Conservation (phyloP, 2,797 vertebrate genomes). For the Diceros bicornis region DNA sequence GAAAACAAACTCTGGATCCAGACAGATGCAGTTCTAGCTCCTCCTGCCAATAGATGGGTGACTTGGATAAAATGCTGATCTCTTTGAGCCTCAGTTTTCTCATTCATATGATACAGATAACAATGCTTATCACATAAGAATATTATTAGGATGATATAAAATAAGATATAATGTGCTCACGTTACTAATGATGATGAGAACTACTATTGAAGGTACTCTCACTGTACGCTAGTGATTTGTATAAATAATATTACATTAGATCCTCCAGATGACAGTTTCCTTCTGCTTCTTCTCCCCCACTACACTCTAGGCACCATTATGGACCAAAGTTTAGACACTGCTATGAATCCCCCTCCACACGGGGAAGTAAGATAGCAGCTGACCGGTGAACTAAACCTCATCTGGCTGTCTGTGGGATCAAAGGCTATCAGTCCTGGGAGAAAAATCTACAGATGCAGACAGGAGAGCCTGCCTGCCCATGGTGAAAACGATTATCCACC, state of each 20-base stretch:
- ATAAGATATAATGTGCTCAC: neutral
- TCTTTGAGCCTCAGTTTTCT: neutral
- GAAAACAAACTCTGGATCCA: neutral
- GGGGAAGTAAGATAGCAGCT: too few species aligned
- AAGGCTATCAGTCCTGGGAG: neutral
- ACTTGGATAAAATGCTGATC: neutral
- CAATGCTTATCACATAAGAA: neutral
- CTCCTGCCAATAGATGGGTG: neutral
- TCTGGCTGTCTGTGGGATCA: neutral
- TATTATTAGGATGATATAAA: neutral
- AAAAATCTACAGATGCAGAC: neutral
- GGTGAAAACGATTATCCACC: neutral
- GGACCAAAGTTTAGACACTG: neutral
- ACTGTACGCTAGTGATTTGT: fast-evolving
- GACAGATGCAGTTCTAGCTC: neutral
- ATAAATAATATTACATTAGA: neutral
- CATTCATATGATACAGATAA: neutral
- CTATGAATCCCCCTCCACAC: fast-evolving
- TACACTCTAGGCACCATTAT: too few species aligned
- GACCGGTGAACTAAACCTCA: neutral
- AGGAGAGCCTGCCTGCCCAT: neutral
- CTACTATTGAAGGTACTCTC: fast-evolving
- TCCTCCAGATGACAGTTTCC: neutral
- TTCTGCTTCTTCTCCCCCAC: fast-evolving
- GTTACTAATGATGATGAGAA: neutral